These are phyloP conservation scores for Dinomys branickii DNA, from an alignment of 2,113 vertebrate genomes.

Conservation along the genomic window DNA sequence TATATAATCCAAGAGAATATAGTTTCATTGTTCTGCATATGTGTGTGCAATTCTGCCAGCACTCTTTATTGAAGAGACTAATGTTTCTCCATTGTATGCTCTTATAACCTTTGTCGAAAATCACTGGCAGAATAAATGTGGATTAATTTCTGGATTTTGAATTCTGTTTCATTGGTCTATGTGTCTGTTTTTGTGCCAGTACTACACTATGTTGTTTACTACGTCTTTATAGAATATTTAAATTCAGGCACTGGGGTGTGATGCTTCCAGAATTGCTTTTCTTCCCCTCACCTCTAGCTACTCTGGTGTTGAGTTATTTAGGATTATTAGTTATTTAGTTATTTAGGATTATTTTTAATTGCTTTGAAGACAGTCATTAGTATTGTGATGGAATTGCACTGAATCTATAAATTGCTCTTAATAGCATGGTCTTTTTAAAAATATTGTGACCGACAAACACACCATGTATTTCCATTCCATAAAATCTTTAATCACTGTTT, in stretches of 20 bases:
- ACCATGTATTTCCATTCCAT: neutral
- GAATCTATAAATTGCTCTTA: neutral
- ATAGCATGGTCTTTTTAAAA: neutral
- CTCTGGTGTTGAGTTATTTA: neutral
- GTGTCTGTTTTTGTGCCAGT: neutral
- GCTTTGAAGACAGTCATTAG: neutral
- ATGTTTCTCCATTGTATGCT: neutral
- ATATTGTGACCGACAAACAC: neutral
- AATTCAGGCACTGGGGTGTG: neutral
- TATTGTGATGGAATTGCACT: neutral
- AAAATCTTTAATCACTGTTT: neutral
- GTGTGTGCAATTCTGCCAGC: neutral
- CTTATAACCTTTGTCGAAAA: neutral
- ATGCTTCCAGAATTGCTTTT: neutral
- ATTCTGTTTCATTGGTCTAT: neutral
- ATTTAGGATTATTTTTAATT: neutral
- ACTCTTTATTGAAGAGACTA: neutral
- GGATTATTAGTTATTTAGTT: neutral
- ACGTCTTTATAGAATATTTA: neutral
- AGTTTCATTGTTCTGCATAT: neutral
- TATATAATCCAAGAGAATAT: neutral
- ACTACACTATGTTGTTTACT: neutral
- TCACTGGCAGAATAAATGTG: neutral
- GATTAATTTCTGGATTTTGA: neutral
- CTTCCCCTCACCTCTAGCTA: neutral